Conservation (phyloP, 92 coral and sea anemone genomes). For the Virgularia gustaviana region DNA sequence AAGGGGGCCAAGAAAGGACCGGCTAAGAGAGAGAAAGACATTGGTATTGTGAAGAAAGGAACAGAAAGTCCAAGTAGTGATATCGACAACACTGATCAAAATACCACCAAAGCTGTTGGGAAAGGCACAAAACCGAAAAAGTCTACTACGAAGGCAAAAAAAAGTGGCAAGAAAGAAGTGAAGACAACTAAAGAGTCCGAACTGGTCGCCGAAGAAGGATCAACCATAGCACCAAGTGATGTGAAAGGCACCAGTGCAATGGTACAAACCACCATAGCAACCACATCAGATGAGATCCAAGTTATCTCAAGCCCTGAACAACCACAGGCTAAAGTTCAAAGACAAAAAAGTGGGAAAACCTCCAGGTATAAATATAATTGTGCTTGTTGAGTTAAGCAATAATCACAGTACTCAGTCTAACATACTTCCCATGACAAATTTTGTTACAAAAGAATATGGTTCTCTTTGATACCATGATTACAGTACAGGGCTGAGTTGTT, state of each 20-base stretch:
- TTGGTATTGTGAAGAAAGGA: background rate
- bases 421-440: background rate
- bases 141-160: background rate
- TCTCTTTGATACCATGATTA: background rate
- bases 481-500: constrained; percentile 30
- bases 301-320: constrained; percentile 27
- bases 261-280: constrained; percentile 26
- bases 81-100: too few relatives aligned
- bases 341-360: constrained; percentile 8
- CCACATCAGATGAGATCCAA: constrained; percentile 7
- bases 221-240: too few relatives aligned
- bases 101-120: too few relatives aligned
- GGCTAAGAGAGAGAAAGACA: constrained; percentile 10
- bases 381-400: background rate
- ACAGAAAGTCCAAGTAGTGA: background rate
- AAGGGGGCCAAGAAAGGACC: background rate
- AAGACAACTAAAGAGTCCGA: constrained; percentile 22
- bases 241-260: background rate
- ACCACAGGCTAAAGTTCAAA: background rate
- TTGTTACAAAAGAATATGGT: constrained; percentile 1
- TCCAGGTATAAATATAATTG: background rate
- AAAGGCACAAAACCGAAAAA: background rate
- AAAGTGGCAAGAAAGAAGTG: constrained; percentile 1
- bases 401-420: background rate
- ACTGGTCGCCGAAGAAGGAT: background rate